Base-by-base conservation (phyloP, 2,113 vertebrate genomes). In the Heterocephalus glaber region DNA sequence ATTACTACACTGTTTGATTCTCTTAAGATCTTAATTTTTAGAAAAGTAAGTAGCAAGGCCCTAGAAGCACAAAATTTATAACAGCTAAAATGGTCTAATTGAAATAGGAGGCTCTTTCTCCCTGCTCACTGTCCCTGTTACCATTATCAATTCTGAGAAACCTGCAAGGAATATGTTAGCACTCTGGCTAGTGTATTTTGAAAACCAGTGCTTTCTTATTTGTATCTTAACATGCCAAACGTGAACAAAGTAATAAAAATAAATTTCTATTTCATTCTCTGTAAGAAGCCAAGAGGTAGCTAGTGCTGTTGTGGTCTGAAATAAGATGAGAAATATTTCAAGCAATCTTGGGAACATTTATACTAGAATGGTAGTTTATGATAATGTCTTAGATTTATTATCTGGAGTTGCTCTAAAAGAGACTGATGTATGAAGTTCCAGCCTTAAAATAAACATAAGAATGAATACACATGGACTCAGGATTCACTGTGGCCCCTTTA, bases 31-130 rank as follows among this genome's bases (percentile, higher is more conserved):
- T 33, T 81, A 70, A 14, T 89, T 72, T 49, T 44, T 24, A 3
- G 61, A 70, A 79, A 52, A 38, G 17, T 35, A 94, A 66, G 17
- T 76, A 93, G 22, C 65, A 66, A 33, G 41, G 72, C 19, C 63
- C 4, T 89, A 80, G 52, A 92, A 85, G 19, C 65, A 93, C 38
- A 94, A 4, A 90, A 74, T 92, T 61, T 89, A 79, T 61, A 87
- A 84, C 38, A 60, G 12, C 5, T 76, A 58, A 89, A 49, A 14
- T 41, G 5, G 61, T 86, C 20, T 58, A 22, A 14, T 72, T 83
- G 33, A 47, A 47, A 4, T 49, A 52, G 22, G 56, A 70, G 81
- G 28, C 77, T 26, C 22, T 54, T 33, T 38, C 49, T 72, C 26
- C 49, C n/a, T 24, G 7, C 24, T 74, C 4, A 72, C 12, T 24